Base-by-base conservation (phyloP, 2,888 invertebrate species). In the Frankliniella fusca region DNA sequence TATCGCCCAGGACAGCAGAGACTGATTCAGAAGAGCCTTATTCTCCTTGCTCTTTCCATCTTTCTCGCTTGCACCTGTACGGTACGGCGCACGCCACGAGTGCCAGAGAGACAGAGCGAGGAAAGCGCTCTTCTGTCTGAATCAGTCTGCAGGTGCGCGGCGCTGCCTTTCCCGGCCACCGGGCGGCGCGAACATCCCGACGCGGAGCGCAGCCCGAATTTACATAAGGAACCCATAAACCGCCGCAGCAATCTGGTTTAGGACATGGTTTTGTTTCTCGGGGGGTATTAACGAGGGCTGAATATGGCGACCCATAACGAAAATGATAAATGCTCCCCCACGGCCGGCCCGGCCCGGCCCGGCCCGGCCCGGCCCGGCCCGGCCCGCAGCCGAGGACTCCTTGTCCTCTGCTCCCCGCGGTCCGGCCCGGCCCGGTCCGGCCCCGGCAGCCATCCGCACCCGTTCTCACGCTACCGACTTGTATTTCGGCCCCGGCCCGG, bases 231-330 rank as follows among this genome's bases (percentile, higher is more conserved):
- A 27, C 11, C 23, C 70, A 27, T 76, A 76, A 76, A 27, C 70
- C 70, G 70, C 27, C 11, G 12, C 70, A 9, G 70, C 61, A 61
- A 61, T 61, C 61, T 61, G 61, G 61, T 61, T 61, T 61, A 11
- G 61, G 61, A 61, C n/a, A 61, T 61, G 61, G 61, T 61, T 76
- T 76, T 76, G 70, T 76, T 76, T 76, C 27, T 61, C 61, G 61
- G 38, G 38, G 38, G 61, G 70, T 27, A 27, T 76, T 76, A 76
- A 76, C 70, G 70, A 76, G 27, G 11, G 23, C 70, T 27, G 70
- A 76, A 23, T 76, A 76, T 23, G 70, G 70, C 70, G 70, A 23
- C 70, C 23, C 12, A 23, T 76, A 27, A 76, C 70, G 70, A 76
- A 76, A 76, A 76, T 76, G 70, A 76, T 76, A 76, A 76, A 76